Evolutionary conservation across 2,888 invertebrate species (phyloP).

Genomic region (Romanomermis culicivorax): DNA sequence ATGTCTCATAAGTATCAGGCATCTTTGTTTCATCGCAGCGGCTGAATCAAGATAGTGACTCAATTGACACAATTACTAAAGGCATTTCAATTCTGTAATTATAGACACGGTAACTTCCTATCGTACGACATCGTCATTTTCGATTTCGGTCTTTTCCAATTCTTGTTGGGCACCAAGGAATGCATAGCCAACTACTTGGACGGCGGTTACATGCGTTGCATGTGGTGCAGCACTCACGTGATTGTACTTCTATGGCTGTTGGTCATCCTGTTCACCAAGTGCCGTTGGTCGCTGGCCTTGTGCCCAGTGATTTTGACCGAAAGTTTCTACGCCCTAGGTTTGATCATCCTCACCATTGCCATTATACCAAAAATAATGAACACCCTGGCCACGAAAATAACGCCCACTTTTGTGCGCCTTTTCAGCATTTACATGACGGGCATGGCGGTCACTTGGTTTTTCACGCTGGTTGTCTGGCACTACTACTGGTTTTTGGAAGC

Average conservation of each 20-base stretch:
- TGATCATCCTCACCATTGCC: conserved; percentile 27
- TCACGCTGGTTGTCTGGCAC: conserved; percentile 19
- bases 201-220: conserved; percentile 24
- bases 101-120: conserved; percentile 13
- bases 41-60: conserved; percentile 17
- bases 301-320: conserved; percentile 23
- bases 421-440: conserved; percentile 16
- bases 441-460: conserved; percentile 18
- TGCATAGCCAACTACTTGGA: conserved; percentile 28
- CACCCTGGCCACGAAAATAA: neutral
- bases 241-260: conserved; percentile 3
- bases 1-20: neutral
- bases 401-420: neutral
- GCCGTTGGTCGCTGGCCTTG: conserved; percentile 17
- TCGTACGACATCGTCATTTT: conserved; percentile 24
- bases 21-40: conserved; percentile 10
- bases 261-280: no score
- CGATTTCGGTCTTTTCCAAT: conserved; percentile 26
- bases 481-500: conserved; percentile 16
- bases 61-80: no score
- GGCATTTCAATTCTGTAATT: conserved; percentile 10
- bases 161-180: conserved; percentile 24
- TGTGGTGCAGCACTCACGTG: conserved; percentile 20
- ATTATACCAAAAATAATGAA: conserved; percentile 23
- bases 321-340: conserved; percentile 24